These are phyloP conservation scores for Oophaga sylvatica DNA, from an alignment of 2,797 vertebrate genomes.

Conservation along the genomic window DNA sequence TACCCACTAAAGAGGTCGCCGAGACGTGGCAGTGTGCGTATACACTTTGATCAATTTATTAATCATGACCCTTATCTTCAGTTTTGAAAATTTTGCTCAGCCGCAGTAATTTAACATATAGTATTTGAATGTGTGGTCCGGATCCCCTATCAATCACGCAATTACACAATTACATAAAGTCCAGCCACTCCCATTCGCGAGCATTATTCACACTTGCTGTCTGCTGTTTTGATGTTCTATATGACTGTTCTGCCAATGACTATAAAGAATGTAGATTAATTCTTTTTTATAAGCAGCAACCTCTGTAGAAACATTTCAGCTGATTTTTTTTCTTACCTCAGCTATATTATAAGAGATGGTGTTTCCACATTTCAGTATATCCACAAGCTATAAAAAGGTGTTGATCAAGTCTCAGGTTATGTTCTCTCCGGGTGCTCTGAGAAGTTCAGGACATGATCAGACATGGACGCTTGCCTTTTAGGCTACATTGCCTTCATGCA, in stretches of 20 bases:
- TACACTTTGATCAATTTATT: too few relatives aligned
- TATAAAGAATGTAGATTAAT: background rate
- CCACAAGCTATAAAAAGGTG: background rate
- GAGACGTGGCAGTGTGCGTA: too few relatives aligned
- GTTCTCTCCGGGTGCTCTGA: conserved; percentile 8
- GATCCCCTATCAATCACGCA: too few relatives aligned
- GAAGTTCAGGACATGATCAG: conserved; percentile 43
- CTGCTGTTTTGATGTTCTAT: background rate
- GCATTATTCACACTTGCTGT: background rate
- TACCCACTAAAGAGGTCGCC: too few relatives aligned
- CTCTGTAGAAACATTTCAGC: background rate
- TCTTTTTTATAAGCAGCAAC: background rate
- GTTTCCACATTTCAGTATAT: background rate
- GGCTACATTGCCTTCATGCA: background rate
- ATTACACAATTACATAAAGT: too few relatives aligned
- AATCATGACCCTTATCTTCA: too few relatives aligned
- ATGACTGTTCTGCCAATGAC: background rate
- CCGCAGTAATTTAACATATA: too few relatives aligned
- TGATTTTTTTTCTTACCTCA: background rate
- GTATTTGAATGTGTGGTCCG: too few relatives aligned
- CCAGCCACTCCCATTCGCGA: too few relatives aligned
- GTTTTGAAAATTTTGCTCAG: too few relatives aligned
- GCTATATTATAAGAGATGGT: background rate
- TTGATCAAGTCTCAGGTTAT: background rate
- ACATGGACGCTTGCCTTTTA: background rate